Evolutionary conservation across 2,888 invertebrate species (phyloP).

Genomic region (Gari tellinella): DNA sequence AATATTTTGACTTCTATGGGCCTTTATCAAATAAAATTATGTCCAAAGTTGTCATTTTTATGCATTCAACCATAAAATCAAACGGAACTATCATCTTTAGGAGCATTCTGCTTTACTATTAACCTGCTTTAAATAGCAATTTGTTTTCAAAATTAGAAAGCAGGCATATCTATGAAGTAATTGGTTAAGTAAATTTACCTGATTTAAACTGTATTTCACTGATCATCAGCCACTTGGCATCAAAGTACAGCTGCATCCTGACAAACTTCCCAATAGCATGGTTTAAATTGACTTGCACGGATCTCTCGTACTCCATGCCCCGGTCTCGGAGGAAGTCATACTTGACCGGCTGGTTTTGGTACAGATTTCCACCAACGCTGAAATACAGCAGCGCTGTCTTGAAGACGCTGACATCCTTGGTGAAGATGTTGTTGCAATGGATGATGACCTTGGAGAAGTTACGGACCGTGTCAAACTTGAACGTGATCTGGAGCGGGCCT

Average conservation of each 20-base stretch:
- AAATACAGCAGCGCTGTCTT: slow-evolving; percentile 92
- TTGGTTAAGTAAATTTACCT: slow-evolving; percentile 86
- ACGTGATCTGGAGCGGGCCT: slow-evolving; percentile 90
- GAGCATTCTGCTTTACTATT: too few relatives aligned
- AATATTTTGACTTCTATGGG: too few relatives aligned
- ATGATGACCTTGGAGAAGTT: slow-evolving; percentile 94
- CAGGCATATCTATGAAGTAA: too few relatives aligned
- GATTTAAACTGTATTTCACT: slow-evolving; percentile 95
- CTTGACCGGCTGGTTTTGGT: slow-evolving; percentile 90
- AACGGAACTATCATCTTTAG: too few relatives aligned
- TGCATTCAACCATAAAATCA: too few relatives aligned
- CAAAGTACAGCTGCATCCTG: slow-evolving; percentile 90
- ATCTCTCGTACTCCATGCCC: slow-evolving; percentile 92
- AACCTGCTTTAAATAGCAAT: too few relatives aligned
- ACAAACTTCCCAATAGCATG: slow-evolving; percentile 93
- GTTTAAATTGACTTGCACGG: slow-evolving; percentile 92
- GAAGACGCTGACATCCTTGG: slow-evolving; percentile 93
- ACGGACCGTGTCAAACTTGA: slow-evolving; percentile 94
- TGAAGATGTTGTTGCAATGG: slow-evolving; percentile 93
- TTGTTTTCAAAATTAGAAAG: too few relatives aligned
- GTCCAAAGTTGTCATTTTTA: too few relatives aligned
- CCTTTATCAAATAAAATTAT: too few relatives aligned
- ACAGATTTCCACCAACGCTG: slow-evolving; percentile 90
- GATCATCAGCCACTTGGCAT: slow-evolving; percentile 94
- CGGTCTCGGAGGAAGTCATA: slow-evolving; percentile 89